A percentile compares a stretch with the other conserved stretches of the same genome.
Conservation (phyloP, 1,140 invertebrate genomes). For the Prorops nasuta region DNA sequence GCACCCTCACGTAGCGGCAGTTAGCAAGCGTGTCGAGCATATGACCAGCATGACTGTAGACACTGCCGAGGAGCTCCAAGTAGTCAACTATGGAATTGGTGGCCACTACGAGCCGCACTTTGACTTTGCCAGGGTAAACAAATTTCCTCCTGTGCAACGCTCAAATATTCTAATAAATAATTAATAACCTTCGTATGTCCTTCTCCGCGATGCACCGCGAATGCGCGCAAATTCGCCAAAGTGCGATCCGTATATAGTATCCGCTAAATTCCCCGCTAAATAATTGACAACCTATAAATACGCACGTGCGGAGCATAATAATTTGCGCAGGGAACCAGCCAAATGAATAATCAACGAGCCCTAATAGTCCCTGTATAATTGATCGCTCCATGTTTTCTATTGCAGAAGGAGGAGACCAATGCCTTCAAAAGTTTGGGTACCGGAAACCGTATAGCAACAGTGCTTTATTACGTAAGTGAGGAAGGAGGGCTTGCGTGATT, state of each 20-base stretch:
- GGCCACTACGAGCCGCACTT: constrained; percentile 99
- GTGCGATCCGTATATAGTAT: too few species aligned
- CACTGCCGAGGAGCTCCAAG: constrained; percentile 93
- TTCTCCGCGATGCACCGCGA: too few species aligned
- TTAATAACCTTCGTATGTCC: neutral
- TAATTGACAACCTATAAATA: too few species aligned
- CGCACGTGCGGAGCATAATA: too few species aligned
- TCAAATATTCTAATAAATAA: too few species aligned
- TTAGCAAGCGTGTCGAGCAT: constrained; percentile 73
- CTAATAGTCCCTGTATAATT: too few species aligned
- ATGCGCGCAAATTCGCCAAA: too few species aligned
- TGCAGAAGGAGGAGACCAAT: constrained; percentile 81
- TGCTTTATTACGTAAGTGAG: constrained; percentile 87
- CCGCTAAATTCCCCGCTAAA: too few species aligned
- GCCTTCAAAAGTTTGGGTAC: constrained; percentile 85
- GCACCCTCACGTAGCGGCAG: constrained; percentile 69
- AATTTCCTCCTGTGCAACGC: too few species aligned
- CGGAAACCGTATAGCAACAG: constrained; percentile 93
- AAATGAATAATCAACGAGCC: too few species aligned
- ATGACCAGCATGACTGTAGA: constrained; percentile 82
- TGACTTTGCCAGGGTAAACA: constrained; percentile 89
- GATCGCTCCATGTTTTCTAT: constrained; percentile 4
- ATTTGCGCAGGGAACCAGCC: too few species aligned
- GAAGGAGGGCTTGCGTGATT: too few species aligned
- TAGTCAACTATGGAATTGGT: constrained; percentile 98